Conservation (phyloP, 2,113 vertebrate genomes). For the Sorex fumeus region DNA sequence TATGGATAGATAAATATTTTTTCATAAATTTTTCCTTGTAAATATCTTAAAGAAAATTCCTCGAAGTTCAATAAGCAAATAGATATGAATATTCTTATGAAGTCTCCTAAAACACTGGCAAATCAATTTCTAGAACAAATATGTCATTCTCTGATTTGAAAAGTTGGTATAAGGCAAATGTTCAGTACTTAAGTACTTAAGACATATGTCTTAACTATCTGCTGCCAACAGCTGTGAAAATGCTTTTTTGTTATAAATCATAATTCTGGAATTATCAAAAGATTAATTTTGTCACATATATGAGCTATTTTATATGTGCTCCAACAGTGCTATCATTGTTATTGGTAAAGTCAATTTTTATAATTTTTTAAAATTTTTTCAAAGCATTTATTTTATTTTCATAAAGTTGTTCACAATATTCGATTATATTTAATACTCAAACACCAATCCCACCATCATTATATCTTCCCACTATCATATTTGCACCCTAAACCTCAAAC, state of each 20-base stretch:
- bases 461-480: too few species aligned
- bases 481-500: too few species aligned
- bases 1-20: too few species aligned
- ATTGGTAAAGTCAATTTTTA: too few species aligned
- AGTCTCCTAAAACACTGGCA: background rate
- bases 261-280: conserved; percentile 61
- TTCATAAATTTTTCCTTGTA: background rate
- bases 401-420: too few species aligned
- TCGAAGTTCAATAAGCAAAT: background rate
- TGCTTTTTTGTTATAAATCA: conserved; percentile 24
- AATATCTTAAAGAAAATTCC: conserved; percentile 7
- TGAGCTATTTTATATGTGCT: too few species aligned
- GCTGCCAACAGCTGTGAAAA: background rate
- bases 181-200: background rate
- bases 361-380: too few species aligned
- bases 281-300: conserved; percentile 51
- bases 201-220: background rate
- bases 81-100: background rate
- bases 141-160: background rate
- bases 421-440: too few species aligned
- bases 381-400: too few species aligned
- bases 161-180: background rate
- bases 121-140: background rate
- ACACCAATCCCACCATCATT: too few species aligned
- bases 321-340: too few species aligned